Base-by-base conservation (phyloP, 2,113 vertebrate genomes). In the Electrona antarctica region DNA sequence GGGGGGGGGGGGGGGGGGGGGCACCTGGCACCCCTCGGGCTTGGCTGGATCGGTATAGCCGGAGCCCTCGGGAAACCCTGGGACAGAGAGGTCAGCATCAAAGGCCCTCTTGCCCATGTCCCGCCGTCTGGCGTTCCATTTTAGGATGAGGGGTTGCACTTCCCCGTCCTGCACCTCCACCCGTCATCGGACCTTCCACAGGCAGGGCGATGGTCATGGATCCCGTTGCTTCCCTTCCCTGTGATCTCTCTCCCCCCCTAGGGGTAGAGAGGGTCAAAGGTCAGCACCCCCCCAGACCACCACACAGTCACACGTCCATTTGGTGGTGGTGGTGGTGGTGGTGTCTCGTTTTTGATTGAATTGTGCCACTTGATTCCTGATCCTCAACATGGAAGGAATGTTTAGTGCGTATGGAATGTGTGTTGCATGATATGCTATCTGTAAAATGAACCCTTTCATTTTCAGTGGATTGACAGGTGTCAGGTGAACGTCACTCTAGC, bases 71-170 rank as follows among this genome's bases (percentile, higher is more conserved):
- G 60, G 56, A 71, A 21, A 80, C 70, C 67, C 85, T 80, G 82
- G 83, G 89, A 90, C 82, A 89, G n/a, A 55, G 79, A 82, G 90
- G 88, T 92, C 85, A 78, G 69, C 89, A 91, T 93, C 92, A 93
- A 92, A 93, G 88, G 79, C 84, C 86, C 78, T 21, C 86, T 87
- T 71, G 78, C 89, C 86, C 85, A 84, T 83, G 83, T 88, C 87
- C 80, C 82, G 85, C 81, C 90, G 89, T 85, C 89, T 87, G 88
- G 90, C 77, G 82, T 69, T 91, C 74, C 63, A 63, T 78, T 81
- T 81, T 45, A 77, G 85, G 84, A 13, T 69, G 59, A 55, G 73
- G 65, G 76, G 76, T 75, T 46, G 60, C 58, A 60, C 74, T 78
- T 85, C 69, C 79, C 78, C 68, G n/a, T 79, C 64, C 75, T 7